These are phyloP conservation scores for Barbus barbus DNA, from an alignment of 2,113 vertebrate species.

Conservation along the genomic window DNA sequence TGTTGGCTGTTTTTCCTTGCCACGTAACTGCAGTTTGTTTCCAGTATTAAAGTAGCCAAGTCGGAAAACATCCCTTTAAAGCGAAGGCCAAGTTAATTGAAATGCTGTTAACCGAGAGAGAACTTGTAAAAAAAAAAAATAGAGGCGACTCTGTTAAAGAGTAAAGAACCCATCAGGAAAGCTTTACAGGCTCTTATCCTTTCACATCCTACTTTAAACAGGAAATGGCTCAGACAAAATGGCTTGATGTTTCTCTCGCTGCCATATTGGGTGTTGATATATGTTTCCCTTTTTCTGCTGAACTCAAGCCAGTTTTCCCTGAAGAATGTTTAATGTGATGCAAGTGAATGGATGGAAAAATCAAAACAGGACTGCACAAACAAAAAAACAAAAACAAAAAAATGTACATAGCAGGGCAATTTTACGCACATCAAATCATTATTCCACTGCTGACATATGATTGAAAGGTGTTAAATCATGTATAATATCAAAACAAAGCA, in stretches of 20 bases:
- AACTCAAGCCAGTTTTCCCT: slow-evolving; percentile 25
- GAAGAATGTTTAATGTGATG: slow-evolving; percentile 5
- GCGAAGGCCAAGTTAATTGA: slow-evolving; percentile 17
- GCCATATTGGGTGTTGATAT: slow-evolving; percentile 37
- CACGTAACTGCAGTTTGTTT: neutral
- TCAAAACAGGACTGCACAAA: slow-evolving; percentile 8
- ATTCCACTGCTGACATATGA: neutral
- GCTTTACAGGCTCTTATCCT: slow-evolving; percentile 40
- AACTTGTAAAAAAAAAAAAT: neutral
- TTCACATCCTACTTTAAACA: slow-evolving; percentile 43
- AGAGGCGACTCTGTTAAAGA: slow-evolving; percentile 7
- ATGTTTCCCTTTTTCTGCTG: slow-evolving; percentile 25
- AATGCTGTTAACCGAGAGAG: slow-evolving; percentile 18
- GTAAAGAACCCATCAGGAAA: slow-evolving; percentile 33
- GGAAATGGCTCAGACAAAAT: slow-evolving; percentile 35
- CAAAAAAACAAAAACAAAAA: no score
- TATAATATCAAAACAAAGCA: slow-evolving; percentile 17
- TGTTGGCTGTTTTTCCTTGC: neutral
- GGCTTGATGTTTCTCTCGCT: slow-evolving; percentile 32
- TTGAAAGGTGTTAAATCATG: neutral
- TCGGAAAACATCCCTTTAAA: neutral
- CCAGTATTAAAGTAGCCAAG: neutral
- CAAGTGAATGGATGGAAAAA: slow-evolving; percentile 8
- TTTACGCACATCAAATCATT: neutral
- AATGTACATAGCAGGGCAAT: neutral